These are phyloP conservation scores for Masnerella sp. DNA, from an alignment of 2,888 invertebrate genomes.

Conservation along the genomic window DNA sequence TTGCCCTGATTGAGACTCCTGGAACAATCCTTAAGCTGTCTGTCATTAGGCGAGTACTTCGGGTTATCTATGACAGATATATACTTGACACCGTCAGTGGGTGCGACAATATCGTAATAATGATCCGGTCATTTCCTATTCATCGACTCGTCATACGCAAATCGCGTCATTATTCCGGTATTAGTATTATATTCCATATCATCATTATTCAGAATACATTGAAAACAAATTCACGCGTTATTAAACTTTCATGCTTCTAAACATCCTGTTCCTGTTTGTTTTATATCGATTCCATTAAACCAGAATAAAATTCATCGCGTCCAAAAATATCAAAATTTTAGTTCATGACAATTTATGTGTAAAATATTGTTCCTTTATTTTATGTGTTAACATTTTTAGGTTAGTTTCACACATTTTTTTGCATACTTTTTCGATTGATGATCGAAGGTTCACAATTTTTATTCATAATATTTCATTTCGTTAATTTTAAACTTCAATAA, in stretches of 20 bases:
- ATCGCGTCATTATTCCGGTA: slow-evolving; percentile 37
- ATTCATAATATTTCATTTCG: too few species aligned
- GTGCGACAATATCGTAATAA: slow-evolving; percentile 52
- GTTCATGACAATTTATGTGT: too few species aligned
- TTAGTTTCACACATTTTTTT: too few species aligned
- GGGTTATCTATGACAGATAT: slow-evolving; percentile 39
- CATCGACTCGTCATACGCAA: slow-evolving; percentile 47
- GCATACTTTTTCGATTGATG: too few species aligned
- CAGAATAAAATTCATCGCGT: slow-evolving; percentile 7
- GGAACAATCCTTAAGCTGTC: slow-evolving; percentile 27
- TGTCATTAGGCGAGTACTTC: slow-evolving; percentile 25
- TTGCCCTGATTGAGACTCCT: too few species aligned
- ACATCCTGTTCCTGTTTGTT: too few species aligned
- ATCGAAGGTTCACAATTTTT: too few species aligned
- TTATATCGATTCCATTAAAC: slow-evolving; percentile 3
- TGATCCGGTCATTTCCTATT: slow-evolving; percentile 50
- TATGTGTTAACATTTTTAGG: too few species aligned
- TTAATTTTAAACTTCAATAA: too few species aligned
- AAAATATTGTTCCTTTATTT: too few species aligned
- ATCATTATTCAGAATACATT: slow-evolving; percentile 25
- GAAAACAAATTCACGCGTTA: slow-evolving; percentile 35
- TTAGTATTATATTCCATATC: slow-evolving; percentile 18
- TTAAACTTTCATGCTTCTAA: too few species aligned
- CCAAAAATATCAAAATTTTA: too few species aligned
- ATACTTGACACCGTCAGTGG: slow-evolving; percentile 50